Conservation (phyloP, 2,797 vertebrate species). For the Scolopax bukidnonensis region DNA sequence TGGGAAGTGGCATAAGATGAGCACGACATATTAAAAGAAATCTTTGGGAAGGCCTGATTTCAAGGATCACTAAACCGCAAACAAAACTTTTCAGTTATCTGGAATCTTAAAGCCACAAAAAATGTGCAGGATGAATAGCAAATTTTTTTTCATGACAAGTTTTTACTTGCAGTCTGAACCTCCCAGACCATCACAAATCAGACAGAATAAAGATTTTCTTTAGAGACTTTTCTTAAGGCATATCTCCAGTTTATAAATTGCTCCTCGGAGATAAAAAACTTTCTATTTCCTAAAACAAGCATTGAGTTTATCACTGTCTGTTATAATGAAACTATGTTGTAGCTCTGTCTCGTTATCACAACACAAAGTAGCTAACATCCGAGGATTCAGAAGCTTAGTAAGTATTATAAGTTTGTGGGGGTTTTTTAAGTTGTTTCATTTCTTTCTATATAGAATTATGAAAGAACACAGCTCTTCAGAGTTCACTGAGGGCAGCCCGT, state of each 20-base stretch:
- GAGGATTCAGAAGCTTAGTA: neutral
- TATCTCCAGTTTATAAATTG: neutral
- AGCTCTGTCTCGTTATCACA: neutral
- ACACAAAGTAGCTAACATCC: neutral
- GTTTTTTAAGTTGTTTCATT: neutral
- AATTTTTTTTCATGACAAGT: neutral
- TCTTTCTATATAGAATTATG: neutral
- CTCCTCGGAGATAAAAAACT: neutral
- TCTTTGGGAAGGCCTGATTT: neutral
- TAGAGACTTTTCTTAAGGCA: neutral
- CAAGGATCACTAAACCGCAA: neutral
- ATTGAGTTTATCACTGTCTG: neutral
- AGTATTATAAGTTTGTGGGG: too few relatives aligned
- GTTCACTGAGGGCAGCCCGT: neutral
- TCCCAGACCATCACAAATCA: neutral
- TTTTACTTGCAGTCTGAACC: neutral
- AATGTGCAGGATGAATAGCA: neutral
- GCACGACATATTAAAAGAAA: neutral
- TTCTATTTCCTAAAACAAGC: neutral
- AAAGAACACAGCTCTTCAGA: neutral
- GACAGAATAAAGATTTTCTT: neutral
- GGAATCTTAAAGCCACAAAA: neutral
- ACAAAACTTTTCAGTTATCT: neutral
- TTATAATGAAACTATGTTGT: rapidly evolving
- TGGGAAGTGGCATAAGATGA: neutral